Evolutionary conservation across 2,797 vertebrate genomes (phyloP).

Genomic region (Cetoscarus ocellatus): DNA sequence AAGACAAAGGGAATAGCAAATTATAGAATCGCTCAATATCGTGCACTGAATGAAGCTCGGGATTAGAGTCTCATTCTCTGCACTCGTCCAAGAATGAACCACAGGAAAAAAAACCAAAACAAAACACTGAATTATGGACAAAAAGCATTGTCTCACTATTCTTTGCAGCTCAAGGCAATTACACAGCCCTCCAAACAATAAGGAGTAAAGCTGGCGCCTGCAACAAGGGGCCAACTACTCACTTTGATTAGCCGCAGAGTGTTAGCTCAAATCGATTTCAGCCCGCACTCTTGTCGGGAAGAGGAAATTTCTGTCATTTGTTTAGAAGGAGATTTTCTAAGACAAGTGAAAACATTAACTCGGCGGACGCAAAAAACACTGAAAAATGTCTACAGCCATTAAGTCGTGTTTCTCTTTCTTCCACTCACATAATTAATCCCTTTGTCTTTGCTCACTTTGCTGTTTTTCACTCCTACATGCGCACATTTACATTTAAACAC

Average conservation of each 20-base stretch:
- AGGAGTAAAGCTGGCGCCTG: slow-evolving; percentile 50
- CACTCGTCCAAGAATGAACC: slow-evolving; percentile 31
- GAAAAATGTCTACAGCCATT: slow-evolving; percentile 18
- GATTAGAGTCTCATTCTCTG: slow-evolving; percentile 58
- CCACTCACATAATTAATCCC: slow-evolving; percentile 15
- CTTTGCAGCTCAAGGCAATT: slow-evolving; percentile 59
- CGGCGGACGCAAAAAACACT: slow-evolving; percentile 34
- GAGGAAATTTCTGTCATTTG: slow-evolving; percentile 53
- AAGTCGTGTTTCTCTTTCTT: slow-evolving; percentile 11
- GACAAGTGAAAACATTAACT: slow-evolving; percentile 24
- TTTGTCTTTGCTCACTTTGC: slow-evolving; percentile 16
- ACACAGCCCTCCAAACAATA: slow-evolving; percentile 61
- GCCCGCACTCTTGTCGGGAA: slow-evolving; percentile 26
- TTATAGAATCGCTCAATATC: slow-evolving; percentile 60
- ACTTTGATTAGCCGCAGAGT: slow-evolving; percentile 67
- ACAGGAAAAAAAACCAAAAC: slow-evolving; percentile 18
- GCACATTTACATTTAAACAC: slow-evolving; percentile 53
- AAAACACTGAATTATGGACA: slow-evolving; percentile 37
- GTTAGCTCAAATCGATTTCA: slow-evolving; percentile 60
- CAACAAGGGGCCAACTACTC: slow-evolving; percentile 61
- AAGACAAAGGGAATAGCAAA: slow-evolving; percentile 71
- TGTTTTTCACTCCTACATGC: background rate
- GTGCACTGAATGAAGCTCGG: slow-evolving; percentile 41
- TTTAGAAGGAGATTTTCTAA: slow-evolving; percentile 28
- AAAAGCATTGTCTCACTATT: slow-evolving; percentile 36